Percentiles rank a stretch among this genome's conserved stretches.
These are phyloP conservation scores for Piezodorus guildinii DNA, from an alignment of 1,140 invertebrate species.

Conservation along the genomic window DNA sequence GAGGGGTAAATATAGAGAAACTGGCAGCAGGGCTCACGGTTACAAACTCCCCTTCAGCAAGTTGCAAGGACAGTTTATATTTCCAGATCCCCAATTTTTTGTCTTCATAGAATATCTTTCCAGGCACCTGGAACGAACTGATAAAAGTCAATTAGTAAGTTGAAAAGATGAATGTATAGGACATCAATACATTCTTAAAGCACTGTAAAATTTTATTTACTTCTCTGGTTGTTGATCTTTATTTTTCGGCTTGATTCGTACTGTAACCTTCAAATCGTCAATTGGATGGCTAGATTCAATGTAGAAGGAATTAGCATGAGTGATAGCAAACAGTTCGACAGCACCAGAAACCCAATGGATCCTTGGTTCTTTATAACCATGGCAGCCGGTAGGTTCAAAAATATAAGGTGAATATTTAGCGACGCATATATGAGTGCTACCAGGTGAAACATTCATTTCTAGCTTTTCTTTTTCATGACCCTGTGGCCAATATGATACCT, in stretches of 20 bases:
- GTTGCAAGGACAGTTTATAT: conserved; percentile 34
- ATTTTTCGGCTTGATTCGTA: conserved; percentile 30
- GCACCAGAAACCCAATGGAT: conserved; percentile 48
- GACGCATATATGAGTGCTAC: conserved; percentile 46
- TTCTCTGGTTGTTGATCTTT: conserved; percentile 12
- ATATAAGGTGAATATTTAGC: conserved; percentile 55
- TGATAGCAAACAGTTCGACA: conserved; percentile 32
- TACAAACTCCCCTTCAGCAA: conserved; percentile 43
- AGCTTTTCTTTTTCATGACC: conserved; percentile 10
- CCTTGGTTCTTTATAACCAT: conserved; percentile 50
- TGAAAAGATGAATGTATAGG: background rate
- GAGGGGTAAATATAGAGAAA: conserved; percentile 59
- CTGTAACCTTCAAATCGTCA: conserved; percentile 31
- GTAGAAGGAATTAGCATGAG: conserved; percentile 32
- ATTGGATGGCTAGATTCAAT: conserved; percentile 31
- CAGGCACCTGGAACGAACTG: conserved; percentile 17
- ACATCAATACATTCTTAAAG: background rate
- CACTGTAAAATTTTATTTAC: conserved; percentile 2
- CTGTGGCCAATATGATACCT: conserved; percentile 24
- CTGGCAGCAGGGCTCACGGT: conserved; percentile 49
- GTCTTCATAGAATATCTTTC: background rate
- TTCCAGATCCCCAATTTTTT: background rate
- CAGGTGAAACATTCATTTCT: conserved; percentile 15
- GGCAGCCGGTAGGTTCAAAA: conserved; percentile 69
- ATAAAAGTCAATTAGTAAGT: background rate